A percentile compares a stretch with the other conserved stretches of the same genome.
These are phyloP conservation scores for Aricia agestis DNA, from an alignment of 1,140 invertebrate genomes.

Conservation along the genomic window DNA sequence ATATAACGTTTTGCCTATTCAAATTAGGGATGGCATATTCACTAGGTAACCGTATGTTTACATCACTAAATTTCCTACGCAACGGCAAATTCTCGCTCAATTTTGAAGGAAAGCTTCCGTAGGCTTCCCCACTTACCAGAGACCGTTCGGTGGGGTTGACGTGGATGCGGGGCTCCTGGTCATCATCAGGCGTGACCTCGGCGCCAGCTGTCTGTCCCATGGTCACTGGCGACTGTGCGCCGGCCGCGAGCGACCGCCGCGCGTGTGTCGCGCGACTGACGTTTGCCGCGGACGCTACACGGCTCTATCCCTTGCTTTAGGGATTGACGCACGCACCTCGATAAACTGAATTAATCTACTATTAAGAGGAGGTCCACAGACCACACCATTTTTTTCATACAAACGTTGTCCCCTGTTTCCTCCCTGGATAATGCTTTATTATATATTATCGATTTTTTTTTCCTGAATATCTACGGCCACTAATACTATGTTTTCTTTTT, in stretches of 20 bases:
- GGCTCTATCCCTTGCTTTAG: constrained; percentile 34
- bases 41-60: background rate
- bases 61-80: background rate
- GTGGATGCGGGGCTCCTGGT: constrained; percentile 57
- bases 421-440: too few relatives aligned
- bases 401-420: too few relatives aligned
- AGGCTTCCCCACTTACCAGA: constrained; percentile 42
- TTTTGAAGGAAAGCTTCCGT: background rate
- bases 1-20: too few relatives aligned
- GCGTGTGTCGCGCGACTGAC: constrained; percentile 63
- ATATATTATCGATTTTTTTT: too few relatives aligned
- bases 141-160: constrained; percentile 58
- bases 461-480: too few relatives aligned
- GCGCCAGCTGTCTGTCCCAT: constrained; percentile 62
- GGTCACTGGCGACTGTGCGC: constrained; percentile 35
- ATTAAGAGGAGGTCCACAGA: too few relatives aligned
- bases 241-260: constrained; percentile 59
- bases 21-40: too few relatives aligned
- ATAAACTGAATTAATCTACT: constrained; percentile 21
- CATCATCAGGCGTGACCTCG: constrained; percentile 51
- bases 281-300: constrained; percentile 48
- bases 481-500: too few relatives aligned
- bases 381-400: too few relatives aligned
- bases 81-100: background rate
- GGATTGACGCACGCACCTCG: constrained; percentile 34